Evolutionary conservation across 2,888 invertebrate species (phyloP).

Genomic region (Drosophila putrida): DNA sequence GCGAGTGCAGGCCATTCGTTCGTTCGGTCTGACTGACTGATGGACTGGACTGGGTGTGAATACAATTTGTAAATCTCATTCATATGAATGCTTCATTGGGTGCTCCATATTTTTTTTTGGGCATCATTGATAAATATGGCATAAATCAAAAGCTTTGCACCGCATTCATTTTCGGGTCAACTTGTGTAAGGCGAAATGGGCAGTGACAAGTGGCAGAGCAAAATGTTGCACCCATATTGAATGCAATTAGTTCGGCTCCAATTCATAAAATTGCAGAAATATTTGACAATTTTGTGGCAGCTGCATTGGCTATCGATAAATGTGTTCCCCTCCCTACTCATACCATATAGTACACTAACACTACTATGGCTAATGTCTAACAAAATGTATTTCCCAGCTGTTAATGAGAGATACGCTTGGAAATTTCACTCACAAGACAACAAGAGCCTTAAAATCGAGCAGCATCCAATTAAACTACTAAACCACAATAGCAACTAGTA

Average conservation of each 20-base stretch:
- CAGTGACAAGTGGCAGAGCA: constrained; percentile 37
- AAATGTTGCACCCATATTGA: constrained; percentile 62
- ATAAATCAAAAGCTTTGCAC: constrained; percentile 65
- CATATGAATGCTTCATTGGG: constrained; percentile 52
- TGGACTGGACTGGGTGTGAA: constrained; percentile 46
- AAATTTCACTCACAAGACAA: constrained; percentile 51
- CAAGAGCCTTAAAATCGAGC: constrained; percentile 32
- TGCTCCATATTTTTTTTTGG: constrained; percentile 28
- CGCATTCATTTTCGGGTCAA: constrained; percentile 35
- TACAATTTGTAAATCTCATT: constrained; percentile 41
- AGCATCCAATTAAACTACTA: constrained; percentile 52
- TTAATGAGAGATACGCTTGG: constrained; percentile 33
- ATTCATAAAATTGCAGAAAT: constrained; percentile 65
- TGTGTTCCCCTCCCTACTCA: not conserved
- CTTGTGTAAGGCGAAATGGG: constrained; percentile 34
- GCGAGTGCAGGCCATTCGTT: constrained; percentile 39
- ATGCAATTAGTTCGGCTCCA: constrained; percentile 82
- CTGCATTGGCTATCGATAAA: constrained; percentile 52
- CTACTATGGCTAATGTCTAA: not conserved
- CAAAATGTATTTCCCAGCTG: constrained; percentile 10
- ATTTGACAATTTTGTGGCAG: constrained; percentile 63
- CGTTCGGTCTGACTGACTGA: constrained; percentile 9
- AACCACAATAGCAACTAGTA: constrained; percentile 24
- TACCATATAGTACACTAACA: no score
- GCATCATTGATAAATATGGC: constrained; percentile 66